Percentiles rank a stretch among this genome's conserved stretches.
These are phyloP conservation scores for Yponomeuta cagnagella DNA, from an alignment of 2,888 invertebrate genomes.

Conservation along the genomic window DNA sequence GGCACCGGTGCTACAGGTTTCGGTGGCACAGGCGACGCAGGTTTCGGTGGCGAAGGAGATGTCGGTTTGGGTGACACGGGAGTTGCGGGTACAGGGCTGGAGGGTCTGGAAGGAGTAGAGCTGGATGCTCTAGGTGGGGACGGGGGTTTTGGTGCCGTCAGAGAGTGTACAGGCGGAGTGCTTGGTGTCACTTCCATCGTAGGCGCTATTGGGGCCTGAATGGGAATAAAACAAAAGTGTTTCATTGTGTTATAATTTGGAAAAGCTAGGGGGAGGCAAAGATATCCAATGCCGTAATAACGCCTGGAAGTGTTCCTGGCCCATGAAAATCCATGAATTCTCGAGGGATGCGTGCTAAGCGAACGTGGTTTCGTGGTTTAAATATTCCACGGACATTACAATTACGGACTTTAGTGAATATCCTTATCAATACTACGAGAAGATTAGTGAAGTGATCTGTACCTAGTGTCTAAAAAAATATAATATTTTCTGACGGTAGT, in stretches of 20 bases:
- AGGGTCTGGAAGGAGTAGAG: slow-evolving; percentile 6
- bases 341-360: no score
- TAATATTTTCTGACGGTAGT: no score
- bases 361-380: no score
- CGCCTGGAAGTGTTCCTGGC: no score
- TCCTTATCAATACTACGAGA: no score
- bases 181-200: slow-evolving; percentile 59
- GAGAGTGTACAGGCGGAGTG: slow-evolving; percentile 37
- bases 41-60: slow-evolving; percentile 11
- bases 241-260: not conserved
- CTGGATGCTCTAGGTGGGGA: slow-evolving; percentile 13
- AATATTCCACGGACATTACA: no score
- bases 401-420: no score
- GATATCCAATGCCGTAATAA: no score
- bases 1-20: not conserved
- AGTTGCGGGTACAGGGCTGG: slow-evolving; percentile 22
- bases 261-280: not conserved
- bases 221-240: not conserved
- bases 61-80: slow-evolving; percentile 4
- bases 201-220: slow-evolving; percentile 43
- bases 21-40: not conserved
- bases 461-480: no score
- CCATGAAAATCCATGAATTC: no score
- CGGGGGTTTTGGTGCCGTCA: slow-evolving; percentile 17
- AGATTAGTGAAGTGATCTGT: no score